phyloP scores from a whole-genome alignment of 2,113 vertebrate genomes.

The Mormoops blainvillei region DNA sequence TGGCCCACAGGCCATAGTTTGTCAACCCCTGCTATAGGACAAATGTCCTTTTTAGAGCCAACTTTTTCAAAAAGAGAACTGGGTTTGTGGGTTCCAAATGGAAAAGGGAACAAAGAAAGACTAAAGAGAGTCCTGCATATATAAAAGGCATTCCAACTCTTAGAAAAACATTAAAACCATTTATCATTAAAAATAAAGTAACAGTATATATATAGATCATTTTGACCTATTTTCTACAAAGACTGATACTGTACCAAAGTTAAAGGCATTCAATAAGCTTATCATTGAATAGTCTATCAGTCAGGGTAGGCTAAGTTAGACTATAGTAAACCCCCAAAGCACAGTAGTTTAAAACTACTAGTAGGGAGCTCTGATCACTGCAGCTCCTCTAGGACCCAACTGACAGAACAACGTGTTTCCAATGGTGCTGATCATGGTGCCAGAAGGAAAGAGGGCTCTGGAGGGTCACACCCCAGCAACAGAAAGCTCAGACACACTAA shows the following conservation, averaged over 20 bases:
- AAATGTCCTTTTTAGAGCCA: background rate
- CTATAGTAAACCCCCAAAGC: background rate
- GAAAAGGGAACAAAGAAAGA: background rate
- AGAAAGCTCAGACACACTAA: background rate
- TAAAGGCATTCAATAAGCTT: background rate
- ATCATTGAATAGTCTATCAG: background rate
- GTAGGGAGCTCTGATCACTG: background rate
- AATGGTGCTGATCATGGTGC: background rate
- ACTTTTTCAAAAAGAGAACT: background rate
- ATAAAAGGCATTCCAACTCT: background rate
- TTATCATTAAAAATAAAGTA: conserved; percentile 7
- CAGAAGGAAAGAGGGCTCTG: background rate
- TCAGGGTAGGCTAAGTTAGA: background rate
- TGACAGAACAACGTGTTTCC: background rate
- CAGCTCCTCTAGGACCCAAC: background rate
- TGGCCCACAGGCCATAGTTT: background rate
- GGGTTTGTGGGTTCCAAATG: background rate
- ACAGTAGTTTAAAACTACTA: background rate
- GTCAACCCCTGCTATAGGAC: background rate
- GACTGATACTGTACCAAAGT: background rate
- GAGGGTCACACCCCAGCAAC: background rate
- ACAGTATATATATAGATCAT: background rate
- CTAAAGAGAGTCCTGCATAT: background rate
- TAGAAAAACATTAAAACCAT: background rate
- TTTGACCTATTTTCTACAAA: background rate